Evolutionary conservation across 2,797 vertebrate species (phyloP).

Genomic region (Eulemur albifrons): DNA sequence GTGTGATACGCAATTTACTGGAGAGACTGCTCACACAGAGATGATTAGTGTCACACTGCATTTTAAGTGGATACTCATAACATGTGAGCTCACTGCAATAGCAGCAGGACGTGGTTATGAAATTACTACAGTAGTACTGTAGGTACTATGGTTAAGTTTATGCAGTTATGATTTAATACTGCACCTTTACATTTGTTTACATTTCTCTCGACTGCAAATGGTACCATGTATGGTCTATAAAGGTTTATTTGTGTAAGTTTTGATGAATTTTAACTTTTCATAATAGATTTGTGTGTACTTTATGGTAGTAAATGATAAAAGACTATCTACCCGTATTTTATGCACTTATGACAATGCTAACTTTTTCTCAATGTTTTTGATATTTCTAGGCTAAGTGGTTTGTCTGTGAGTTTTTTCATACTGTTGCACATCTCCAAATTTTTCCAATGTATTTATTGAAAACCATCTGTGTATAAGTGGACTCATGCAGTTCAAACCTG

Average conservation of each 20-base stretch:
- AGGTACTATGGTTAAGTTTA: not conserved
- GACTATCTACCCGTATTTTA: not conserved
- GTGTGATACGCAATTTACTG: not conserved
- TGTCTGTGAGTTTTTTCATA: not conserved
- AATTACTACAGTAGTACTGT: not conserved
- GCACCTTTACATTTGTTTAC: not conserved
- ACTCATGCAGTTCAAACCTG: not conserved
- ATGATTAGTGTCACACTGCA: not conserved
- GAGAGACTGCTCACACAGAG: not conserved
- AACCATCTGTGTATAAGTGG: not conserved
- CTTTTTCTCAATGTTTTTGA: not conserved
- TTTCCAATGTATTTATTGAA: not conserved
- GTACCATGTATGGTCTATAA: not conserved
- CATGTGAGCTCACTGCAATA: not conserved
- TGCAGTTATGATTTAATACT: not conserved
- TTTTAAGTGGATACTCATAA: not conserved
- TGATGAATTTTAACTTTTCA: not conserved
- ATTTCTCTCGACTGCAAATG: not conserved
- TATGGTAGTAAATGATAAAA: not conserved
- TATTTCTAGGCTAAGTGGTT: not conserved
- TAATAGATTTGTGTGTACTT: not conserved
- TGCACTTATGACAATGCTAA: not conserved
- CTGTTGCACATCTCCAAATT: not conserved
- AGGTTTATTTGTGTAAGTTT: not conserved
- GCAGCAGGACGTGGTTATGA: not conserved